phyloP scores from a whole-genome alignment of 2,797 vertebrate species.

The Oryzias sinensis region DNA sequence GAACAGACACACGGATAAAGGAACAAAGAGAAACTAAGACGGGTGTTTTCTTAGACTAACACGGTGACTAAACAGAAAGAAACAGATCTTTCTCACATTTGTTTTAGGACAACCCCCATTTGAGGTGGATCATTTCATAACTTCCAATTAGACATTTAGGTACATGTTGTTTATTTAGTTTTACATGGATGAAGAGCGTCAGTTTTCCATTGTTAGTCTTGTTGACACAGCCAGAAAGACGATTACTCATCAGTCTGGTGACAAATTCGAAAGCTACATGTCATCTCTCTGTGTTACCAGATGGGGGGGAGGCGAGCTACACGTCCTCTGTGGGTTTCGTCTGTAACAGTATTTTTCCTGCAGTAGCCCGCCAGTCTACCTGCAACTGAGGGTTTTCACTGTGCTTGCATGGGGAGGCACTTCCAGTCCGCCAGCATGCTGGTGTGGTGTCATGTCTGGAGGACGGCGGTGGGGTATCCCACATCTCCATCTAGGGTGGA shows the following conservation, averaged over 20 bases:
- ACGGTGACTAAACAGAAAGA: not conserved
- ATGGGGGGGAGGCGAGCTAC: slow-evolving; percentile 46
- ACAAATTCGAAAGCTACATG: slow-evolving; percentile 10
- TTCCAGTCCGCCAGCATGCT: slow-evolving; percentile 12
- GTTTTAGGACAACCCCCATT: not conserved
- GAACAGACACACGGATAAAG: too few relatives aligned
- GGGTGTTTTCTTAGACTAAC: too few relatives aligned
- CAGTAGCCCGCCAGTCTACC: slow-evolving; percentile 19
- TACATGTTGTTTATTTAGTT: not conserved
- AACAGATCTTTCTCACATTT: not conserved
- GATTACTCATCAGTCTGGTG: slow-evolving; percentile 5
- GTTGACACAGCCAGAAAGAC: not conserved
- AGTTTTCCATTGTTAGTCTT: not conserved
- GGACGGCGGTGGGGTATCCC: slow-evolving; percentile 4
- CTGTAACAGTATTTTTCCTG: slow-evolving; percentile 12
- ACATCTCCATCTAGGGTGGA: slow-evolving; percentile 33
- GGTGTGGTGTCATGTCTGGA: slow-evolving; percentile 29
- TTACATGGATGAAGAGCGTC: not conserved
- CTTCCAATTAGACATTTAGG: not conserved
- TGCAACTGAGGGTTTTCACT: slow-evolving; percentile 10
- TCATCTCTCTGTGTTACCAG: slow-evolving; percentile 36
- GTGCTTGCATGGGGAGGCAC: slow-evolving; percentile 23
- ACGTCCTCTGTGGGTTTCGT: slow-evolving; percentile 8
- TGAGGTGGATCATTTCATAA: not conserved
- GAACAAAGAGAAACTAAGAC: too few relatives aligned